These are phyloP conservation scores for Diadema setosum DNA, from an alignment of 35 echinoderm and acorn worm genomes.

Conservation along the genomic window DNA sequence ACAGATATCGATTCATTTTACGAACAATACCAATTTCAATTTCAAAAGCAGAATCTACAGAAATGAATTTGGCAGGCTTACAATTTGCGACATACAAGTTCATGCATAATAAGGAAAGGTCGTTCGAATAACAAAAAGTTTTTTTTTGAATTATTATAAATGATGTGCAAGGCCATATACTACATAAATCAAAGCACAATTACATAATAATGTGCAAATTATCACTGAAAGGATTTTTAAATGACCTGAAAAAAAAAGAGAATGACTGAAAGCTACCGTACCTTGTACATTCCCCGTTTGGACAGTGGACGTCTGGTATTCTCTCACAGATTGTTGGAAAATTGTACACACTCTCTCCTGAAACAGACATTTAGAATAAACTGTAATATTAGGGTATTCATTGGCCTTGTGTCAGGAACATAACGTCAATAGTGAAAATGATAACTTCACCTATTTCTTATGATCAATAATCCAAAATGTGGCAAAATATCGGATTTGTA, in stretches of 20 bases:
- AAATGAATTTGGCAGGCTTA: too few relatives aligned
- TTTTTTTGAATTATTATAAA: background rate
- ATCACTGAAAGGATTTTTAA: background rate
- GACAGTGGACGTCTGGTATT: slow-evolving; percentile 1
- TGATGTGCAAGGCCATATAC: background rate
- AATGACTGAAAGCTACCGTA: background rate
- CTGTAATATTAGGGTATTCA: background rate
- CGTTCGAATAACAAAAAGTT: background rate
- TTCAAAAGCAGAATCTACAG: too few relatives aligned
- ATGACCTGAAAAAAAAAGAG: background rate
- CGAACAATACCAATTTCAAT: too few relatives aligned
- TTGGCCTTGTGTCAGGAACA: background rate
- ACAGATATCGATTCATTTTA: too few relatives aligned
- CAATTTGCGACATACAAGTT: too few relatives aligned
- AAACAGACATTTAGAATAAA: background rate
- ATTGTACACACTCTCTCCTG: background rate
- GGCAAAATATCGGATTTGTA: background rate
- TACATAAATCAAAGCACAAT: background rate
- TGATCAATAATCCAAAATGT: background rate
- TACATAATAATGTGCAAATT: background rate
- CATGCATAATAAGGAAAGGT: background rate
- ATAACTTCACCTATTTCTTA: background rate
- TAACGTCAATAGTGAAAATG: background rate
- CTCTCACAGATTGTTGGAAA: slow-evolving; percentile 1
- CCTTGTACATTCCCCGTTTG: background rate